phyloP scores from a whole-genome alignment of 1,140 invertebrate genomes.

The silkworm (Bombyx mori) region ASM3026992v2 NC_085115.1:4954001-4954500 shows the following conservation, averaged over 20 bases:
- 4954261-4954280: conserved; percentile 58
- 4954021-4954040: conserved; percentile 59
- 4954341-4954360: conserved; percentile 45
- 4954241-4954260: conserved; percentile 54
- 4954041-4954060: conserved; percentile 50
- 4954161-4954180: conserved; percentile 48
- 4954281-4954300: conserved; percentile 50
- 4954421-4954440: neutral
- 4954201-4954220: conserved; percentile 69
- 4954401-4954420: conserved; percentile 19
- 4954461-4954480: too few relatives aligned
- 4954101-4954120: conserved; percentile 48
- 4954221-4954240: conserved; percentile 62
- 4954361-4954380: conserved; percentile 1
- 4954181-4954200: conserved; percentile 71
- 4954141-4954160: conserved; percentile 66
- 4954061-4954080: conserved; percentile 66
- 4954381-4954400: conserved; percentile 7
- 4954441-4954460: too few relatives aligned
- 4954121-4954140: conserved; percentile 59
- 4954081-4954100: conserved; percentile 41
- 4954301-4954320: conserved; percentile 10
- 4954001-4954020: conserved; percentile 41
- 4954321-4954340: conserved; percentile 57
- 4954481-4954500: too few relatives aligned